Conservation (phyloP, 2,888 invertebrate genomes). For the Homarus gammarus region DNA sequence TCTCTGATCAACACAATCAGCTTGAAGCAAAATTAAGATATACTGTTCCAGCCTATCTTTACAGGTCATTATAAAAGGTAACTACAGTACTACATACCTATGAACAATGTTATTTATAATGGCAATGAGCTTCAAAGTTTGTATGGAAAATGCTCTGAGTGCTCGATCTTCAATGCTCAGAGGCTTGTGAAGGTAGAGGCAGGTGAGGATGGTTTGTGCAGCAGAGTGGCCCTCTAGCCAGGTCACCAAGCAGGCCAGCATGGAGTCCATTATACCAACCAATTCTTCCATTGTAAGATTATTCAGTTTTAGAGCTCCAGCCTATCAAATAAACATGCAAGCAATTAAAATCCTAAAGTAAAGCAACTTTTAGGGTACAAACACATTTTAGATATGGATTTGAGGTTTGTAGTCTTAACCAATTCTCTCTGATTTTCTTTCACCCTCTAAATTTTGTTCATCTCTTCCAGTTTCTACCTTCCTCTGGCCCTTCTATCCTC, state of each 20-base stretch:
- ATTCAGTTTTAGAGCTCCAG: constrained; percentile 88
- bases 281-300: constrained; percentile 88
- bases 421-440: too few relatives aligned
- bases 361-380: too few relatives aligned
- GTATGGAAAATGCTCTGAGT: constrained; percentile 91
- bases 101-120: constrained; percentile 92
- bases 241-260: constrained; percentile 94
- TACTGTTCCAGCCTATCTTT: too few relatives aligned
- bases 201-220: constrained; percentile 98
- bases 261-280: constrained; percentile 96
- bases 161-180: constrained; percentile 89
- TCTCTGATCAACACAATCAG: too few relatives aligned
- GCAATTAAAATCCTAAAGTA: too few relatives aligned
- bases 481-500: too few relatives aligned
- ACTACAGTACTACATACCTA: constrained; percentile 82
- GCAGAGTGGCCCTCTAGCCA: constrained; percentile 98
- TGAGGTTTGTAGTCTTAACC: too few relatives aligned
- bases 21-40: too few relatives aligned
- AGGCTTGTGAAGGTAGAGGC: constrained; percentile 95
- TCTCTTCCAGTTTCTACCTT: too few relatives aligned
- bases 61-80: neutral
- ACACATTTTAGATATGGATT: too few relatives aligned
- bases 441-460: too few relatives aligned
- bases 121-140: constrained; percentile 92
- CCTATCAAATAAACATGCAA: constrained; percentile 81